phyloP scores from a whole-genome alignment of 2,888 invertebrate genomes.

The Cheilosia soror region DNA sequence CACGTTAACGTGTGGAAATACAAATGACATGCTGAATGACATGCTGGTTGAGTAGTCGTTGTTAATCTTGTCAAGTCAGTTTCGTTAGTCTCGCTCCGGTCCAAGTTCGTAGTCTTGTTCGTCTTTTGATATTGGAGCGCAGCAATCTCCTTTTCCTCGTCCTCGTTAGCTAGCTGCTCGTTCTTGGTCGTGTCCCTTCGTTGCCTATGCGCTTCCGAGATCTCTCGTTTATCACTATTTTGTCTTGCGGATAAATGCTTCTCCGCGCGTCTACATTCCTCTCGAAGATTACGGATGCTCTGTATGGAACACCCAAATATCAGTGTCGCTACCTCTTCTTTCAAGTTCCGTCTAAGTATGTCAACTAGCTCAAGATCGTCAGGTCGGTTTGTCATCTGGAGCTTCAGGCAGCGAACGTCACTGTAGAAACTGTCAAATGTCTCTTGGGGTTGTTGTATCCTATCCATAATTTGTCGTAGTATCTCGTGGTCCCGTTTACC shows the following conservation, averaged over 20 bases:
- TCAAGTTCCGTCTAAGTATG: neutral
- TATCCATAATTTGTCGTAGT: neutral
- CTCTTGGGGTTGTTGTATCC: neutral
- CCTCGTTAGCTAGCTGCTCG: no score
- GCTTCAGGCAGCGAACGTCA: neutral
- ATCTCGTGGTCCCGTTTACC: neutral
- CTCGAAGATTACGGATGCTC: neutral
- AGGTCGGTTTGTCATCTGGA: neutral
- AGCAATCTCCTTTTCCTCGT: no score
- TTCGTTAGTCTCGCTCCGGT: neutral
- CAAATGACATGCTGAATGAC: neutral
- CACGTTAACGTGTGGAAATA: conserved; percentile 1
- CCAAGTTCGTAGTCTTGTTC: no score
- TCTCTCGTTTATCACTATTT: no score
- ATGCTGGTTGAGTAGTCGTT: neutral
- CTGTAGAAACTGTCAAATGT: no score
- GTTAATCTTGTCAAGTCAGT: neutral
- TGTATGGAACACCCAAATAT: neutral
- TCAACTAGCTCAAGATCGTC: neutral
- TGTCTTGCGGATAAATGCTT: no score
- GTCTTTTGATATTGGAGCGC: no score
- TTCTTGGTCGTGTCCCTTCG: no score
- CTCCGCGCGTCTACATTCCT: no score
- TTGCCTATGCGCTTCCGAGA: no score
- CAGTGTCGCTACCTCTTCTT: neutral